Evolutionary conservation across 2,113 vertebrate genomes (phyloP), one percentile per base, ranked within the genome.

Genomic region (Chelonoidis abingdonii): DNA sequence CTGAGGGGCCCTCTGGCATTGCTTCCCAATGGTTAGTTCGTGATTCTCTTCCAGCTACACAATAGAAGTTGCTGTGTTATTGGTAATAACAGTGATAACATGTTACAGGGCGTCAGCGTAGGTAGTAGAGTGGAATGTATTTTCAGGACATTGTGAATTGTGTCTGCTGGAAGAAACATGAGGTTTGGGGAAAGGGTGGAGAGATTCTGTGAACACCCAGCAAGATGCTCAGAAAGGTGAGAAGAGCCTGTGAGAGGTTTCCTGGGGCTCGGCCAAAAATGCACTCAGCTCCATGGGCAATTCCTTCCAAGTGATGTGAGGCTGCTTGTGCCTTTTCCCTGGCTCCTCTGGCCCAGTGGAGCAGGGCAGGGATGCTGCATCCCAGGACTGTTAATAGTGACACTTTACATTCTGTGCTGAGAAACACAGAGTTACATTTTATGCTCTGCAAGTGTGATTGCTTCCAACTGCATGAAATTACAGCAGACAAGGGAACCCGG

Each of bases 381-480:
- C 84, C 79, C 89, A 87, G 86, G 65, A 25, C 81, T 0, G 0
- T 49, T 72, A 69, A 80, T 54, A 88, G 96, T 27, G 59, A 2
- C 16, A 53, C 91, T 93, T 96, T 27, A 0, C 50, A 4, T 92
- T 49, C 83, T 79, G 50, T 49, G 91, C 79, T 69, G 49, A 1
- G 69, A 89, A 92, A 82, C n/a, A 78, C n/a, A 85, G 24, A 27
- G 93, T 47, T 56, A 1, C 81, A 57, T 38, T 85, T 93, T 92
- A 29, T 78, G 92, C 92, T 93, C 96, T 94, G 93, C 92, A 90
- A 96, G 90, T 72, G 80, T 54, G 92, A 86, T 93, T 93, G 95
- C 92, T 90, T 92, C 57, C n/a, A 96, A 81, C 92, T 87, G 96
- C 93, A 35, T 65, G 92, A 94, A 94, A 95, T 88, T 91, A 75